phyloP scores from a whole-genome alignment of 1,140 invertebrate species.

The Sycophila sp. region DNA sequence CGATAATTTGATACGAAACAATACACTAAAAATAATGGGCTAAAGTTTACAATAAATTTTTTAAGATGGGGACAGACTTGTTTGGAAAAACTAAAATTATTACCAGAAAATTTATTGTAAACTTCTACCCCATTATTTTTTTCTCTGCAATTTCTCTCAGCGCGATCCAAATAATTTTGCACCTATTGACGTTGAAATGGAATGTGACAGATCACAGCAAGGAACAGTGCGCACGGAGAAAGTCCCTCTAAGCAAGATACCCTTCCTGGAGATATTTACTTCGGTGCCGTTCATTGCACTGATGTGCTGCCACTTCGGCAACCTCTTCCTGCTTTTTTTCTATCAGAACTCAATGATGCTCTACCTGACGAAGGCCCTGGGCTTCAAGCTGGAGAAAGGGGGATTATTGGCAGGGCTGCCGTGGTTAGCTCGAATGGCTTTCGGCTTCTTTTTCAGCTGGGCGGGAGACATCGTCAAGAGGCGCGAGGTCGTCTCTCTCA shows the following conservation, averaged over 20 bases:
- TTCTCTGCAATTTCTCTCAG: too few relatives aligned
- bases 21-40: too few relatives aligned
- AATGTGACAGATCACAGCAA: slow-evolving; percentile 51
- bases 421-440: slow-evolving; percentile 72
- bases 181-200: too few relatives aligned
- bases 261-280: slow-evolving; percentile 63
- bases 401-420: slow-evolving; percentile 73
- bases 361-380: slow-evolving; percentile 70
- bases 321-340: slow-evolving; percentile 78
- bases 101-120: too few relatives aligned
- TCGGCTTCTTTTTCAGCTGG: slow-evolving; percentile 74
- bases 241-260: slow-evolving; percentile 45
- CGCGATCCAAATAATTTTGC: too few relatives aligned
- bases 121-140: too few relatives aligned
- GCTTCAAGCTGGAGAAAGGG: slow-evolving; percentile 80
- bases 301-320: slow-evolving; percentile 74
- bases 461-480: slow-evolving; percentile 71
- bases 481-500: slow-evolving; percentile 66
- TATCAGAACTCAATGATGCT: slow-evolving; percentile 88
- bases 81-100: too few relatives aligned
- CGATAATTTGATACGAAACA: too few relatives aligned
- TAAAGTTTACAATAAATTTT: too few relatives aligned
- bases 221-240: slow-evolving; percentile 43
- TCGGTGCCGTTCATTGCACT: slow-evolving; percentile 77
- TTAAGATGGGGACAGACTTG: too few relatives aligned